These are phyloP conservation scores for Lordiphosa stackelbergi DNA, from an alignment of 1,140 invertebrate species.

Conservation along the genomic window DNA sequence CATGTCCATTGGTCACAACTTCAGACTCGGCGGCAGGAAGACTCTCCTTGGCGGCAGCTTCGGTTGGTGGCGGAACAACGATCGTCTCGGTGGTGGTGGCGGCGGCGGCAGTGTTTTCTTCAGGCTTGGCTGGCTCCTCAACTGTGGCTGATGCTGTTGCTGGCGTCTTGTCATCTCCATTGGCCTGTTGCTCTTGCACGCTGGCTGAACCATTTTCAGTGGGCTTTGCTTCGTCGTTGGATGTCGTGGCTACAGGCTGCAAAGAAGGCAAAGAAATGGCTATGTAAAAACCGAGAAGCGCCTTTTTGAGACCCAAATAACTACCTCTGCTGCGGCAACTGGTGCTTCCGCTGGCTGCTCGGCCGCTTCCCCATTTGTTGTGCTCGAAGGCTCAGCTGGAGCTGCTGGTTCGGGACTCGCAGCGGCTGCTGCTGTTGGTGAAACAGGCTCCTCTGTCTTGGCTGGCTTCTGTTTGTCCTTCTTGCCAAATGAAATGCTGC, in stretches of 20 bases:
- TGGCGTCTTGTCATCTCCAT: constrained; percentile 28
- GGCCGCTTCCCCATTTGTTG: constrained; percentile 57
- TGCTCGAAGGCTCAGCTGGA: constrained; percentile 25
- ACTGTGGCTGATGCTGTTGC: constrained; percentile 20
- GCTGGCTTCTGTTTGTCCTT: constrained; percentile 90
- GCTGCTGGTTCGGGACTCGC: constrained; percentile 30
- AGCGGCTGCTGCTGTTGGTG: constrained; percentile 44
- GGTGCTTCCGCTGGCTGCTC: constrained; percentile 39
- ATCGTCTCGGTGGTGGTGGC: constrained; percentile 34
- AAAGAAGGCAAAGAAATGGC: not conserved
- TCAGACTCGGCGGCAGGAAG: constrained; percentile 18
- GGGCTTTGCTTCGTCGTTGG: constrained; percentile 45
- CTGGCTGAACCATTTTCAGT: constrained; percentile 61
- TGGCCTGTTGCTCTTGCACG: constrained; percentile 43
- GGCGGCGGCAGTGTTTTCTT: constrained; percentile 76
- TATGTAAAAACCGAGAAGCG: not conserved
- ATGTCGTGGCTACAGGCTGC: constrained; percentile 26
- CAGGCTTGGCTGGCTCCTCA: constrained; percentile 21
- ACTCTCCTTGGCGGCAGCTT: constrained; percentile 24
- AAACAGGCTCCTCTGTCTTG: constrained; percentile 79
- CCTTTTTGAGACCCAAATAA: not conserved
- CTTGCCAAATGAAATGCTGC: constrained; percentile 89
- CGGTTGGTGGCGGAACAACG: constrained; percentile 1
- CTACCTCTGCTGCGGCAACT: constrained; percentile 39
- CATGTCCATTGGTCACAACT: constrained; percentile 65